Conservation (phyloP, 2,888 invertebrate species). For the Drosophila robusta region DNA sequence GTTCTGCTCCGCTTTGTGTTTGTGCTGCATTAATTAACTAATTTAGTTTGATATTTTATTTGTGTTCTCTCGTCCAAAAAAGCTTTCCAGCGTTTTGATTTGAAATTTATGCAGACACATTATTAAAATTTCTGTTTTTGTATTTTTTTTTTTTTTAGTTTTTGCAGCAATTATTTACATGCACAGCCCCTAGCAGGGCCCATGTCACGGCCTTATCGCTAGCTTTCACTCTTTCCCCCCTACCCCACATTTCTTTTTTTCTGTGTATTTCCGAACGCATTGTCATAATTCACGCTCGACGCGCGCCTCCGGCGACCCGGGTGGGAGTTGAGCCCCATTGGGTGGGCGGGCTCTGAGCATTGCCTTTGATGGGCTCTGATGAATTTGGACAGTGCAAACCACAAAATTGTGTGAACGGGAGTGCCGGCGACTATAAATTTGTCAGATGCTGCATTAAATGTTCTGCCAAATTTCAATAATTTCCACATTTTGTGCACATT, state of each 20-base stretch:
- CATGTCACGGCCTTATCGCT: conserved; percentile 62
- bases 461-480: conserved; percentile 15
- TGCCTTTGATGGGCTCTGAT: conserved; percentile 69
- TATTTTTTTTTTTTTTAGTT: conserved; percentile 19
- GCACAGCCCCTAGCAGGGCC: conserved; percentile 41
- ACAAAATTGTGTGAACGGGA: conserved; percentile 35
- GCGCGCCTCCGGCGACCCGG: conserved; percentile 24
- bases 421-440: conserved; percentile 47
- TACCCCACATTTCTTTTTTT: not conserved
- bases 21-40: conserved; percentile 78
- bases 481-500: conserved; percentile 28
- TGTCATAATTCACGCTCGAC: conserved; percentile 73
- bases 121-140: conserved; percentile 20
- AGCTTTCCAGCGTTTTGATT: conserved; percentile 33
- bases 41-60: conserved; percentile 70
- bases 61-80: conserved; percentile 42
- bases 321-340: conserved; percentile 31
- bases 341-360: conserved; percentile 31
- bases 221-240: conserved; percentile 68
- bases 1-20: conserved; percentile 36
- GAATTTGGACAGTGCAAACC: conserved; percentile 67
- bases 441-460: conserved; percentile 40
- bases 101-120: conserved; percentile 66
- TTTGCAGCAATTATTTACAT: conserved; percentile 68
- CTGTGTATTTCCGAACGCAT: conserved; percentile 34